Conservation (phyloP, 2,797 vertebrate species). For the Falco concolor region DNA sequence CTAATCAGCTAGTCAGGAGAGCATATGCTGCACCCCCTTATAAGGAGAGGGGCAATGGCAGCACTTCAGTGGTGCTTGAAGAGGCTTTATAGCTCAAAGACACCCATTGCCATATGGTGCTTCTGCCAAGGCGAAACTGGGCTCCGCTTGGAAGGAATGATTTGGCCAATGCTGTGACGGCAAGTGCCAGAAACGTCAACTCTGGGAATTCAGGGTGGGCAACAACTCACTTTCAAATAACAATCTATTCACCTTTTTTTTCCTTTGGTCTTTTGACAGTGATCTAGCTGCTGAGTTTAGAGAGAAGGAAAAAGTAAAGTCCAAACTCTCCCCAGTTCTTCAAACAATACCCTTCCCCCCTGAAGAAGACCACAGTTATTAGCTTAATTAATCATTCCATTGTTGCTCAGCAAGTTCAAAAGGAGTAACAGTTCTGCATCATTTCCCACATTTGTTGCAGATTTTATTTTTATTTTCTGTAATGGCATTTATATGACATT, state of each 20-base stretch:
- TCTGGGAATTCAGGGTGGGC: constrained; percentile 29
- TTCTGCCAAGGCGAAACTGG: constrained; percentile 22
- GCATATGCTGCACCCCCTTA: constrained; percentile 46
- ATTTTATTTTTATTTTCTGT: constrained; percentile 20
- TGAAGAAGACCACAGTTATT: not conserved
- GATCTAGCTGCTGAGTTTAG: not conserved
- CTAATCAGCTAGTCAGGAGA: constrained; percentile 44
- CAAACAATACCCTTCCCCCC: not conserved
- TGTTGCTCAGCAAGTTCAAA: not conserved
- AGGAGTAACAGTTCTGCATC: not conserved
- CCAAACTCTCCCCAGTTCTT: not conserved
- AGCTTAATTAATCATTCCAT: not conserved
- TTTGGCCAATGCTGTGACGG: not conserved
- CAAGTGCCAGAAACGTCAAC: constrained; percentile 32
- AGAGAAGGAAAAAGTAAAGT: not conserved
- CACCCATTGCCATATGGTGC: constrained; percentile 27
- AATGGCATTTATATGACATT: constrained; percentile 10
- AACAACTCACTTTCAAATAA: constrained; percentile 31
- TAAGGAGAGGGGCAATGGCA: constrained; percentile 50
- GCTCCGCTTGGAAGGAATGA: constrained; percentile 24
- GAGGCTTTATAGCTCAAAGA: constrained; percentile 40
- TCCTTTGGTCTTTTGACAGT: not conserved
- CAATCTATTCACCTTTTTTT: constrained; percentile 31
- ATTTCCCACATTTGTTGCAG: not conserved
- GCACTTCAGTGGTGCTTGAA: constrained; percentile 43